A percentile compares a stretch with the other conserved stretches of the same genome.
Conservation (phyloP, 2,113 vertebrate species). For the Choloepus hoffmanni region DNA sequence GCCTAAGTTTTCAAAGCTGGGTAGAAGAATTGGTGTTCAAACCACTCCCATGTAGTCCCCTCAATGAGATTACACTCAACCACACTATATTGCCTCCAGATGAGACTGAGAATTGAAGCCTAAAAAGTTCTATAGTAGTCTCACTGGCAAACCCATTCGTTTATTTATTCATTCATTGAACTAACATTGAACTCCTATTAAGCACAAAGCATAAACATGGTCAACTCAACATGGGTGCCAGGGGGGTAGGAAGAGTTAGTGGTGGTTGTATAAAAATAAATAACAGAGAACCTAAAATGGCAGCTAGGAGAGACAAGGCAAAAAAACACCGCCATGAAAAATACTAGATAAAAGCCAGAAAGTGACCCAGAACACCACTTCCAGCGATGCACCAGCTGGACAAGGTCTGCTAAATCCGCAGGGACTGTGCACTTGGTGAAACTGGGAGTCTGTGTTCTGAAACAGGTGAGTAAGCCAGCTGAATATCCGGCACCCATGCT, state of each 20-base stretch:
- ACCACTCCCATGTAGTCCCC: neutral
- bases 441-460: too few species aligned
- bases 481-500: too few species aligned
- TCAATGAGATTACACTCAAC: neutral
- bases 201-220: neutral
- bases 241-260: neutral
- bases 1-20: neutral
- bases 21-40: neutral
- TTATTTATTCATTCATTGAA: neutral
- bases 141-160: neutral
- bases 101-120: neutral
- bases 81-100: neutral
- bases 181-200: neutral
- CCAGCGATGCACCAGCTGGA: too few species aligned
- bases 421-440: too few species aligned
- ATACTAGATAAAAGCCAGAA: too few species aligned
- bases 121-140: neutral
- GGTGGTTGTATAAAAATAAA: neutral
- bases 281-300: neutral
- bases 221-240: neutral
- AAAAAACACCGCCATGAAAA: too few species aligned
- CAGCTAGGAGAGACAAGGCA: too few species aligned
- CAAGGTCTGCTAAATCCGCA: too few species aligned
- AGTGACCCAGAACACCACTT: too few species aligned
- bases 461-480: too few species aligned